Conservation (phyloP, 2,797 vertebrate genomes). For the Chromobotia macracanthus region DNA sequence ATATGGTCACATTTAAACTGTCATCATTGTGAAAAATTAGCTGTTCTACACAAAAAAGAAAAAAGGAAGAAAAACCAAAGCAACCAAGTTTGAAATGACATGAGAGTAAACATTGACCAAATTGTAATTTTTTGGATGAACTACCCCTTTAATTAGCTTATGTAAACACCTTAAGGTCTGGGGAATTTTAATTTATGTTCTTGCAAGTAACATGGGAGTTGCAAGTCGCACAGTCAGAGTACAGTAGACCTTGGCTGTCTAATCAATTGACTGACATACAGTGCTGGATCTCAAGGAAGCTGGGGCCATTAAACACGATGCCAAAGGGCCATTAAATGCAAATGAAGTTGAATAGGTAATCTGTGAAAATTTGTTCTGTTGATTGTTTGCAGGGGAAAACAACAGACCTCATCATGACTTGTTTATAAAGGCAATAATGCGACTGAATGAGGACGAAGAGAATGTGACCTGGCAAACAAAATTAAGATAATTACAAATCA, state of each 20-base stretch:
- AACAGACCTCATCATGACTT: conserved; percentile 55
- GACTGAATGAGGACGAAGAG: conserved; percentile 58
- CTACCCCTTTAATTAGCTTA: not conserved
- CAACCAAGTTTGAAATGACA: too few species aligned
- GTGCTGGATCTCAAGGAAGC: conserved; percentile 5
- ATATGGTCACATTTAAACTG: too few species aligned
- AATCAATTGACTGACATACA: conserved; percentile 43
- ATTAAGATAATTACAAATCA: conserved; percentile 62
- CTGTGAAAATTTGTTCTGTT: conserved; percentile 48
- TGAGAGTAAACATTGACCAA: not conserved
- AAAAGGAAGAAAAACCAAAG: too few species aligned
- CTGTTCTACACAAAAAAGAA: too few species aligned
- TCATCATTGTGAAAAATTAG: too few species aligned
- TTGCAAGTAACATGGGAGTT: not conserved
- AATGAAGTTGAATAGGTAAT: conserved; percentile 47
- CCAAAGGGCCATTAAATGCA: conserved; percentile 39
- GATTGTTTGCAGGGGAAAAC: conserved; percentile 55
- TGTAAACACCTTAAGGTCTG: conserved; percentile 9
- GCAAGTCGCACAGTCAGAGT: not conserved
- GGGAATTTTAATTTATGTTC: conserved; percentile 24
- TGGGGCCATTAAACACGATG: conserved; percentile 6
- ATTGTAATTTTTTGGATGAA: not conserved
- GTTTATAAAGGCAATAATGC: conserved; percentile 61
- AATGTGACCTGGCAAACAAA: conserved; percentile 65
- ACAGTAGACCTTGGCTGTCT: conserved; percentile 5